Percentiles rank a stretch among this genome's conserved stretches.
Conservation (phyloP, 1,140 invertebrate genomes). For the Drosophila kohkoa region DNA sequence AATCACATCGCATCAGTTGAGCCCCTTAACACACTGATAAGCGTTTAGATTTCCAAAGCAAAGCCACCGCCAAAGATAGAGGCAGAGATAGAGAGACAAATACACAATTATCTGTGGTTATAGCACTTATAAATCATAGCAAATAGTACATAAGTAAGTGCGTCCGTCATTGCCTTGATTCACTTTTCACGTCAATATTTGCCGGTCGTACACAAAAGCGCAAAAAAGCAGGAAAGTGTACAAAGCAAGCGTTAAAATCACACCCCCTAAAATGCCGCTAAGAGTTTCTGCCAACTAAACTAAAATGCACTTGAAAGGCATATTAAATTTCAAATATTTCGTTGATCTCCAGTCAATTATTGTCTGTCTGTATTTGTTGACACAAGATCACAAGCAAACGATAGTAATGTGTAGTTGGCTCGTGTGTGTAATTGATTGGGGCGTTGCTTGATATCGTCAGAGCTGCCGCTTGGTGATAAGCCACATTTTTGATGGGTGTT, state of each 20-base stretch:
- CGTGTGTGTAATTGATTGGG: slow-evolving; percentile 33
- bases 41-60: slow-evolving; percentile 45
- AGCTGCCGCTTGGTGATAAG: slow-evolving; percentile 37
- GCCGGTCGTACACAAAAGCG: slow-evolving; percentile 19
- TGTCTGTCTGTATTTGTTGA: slow-evolving; percentile 40
- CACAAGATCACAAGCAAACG: slow-evolving; percentile 43
- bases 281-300: slow-evolving; percentile 42
- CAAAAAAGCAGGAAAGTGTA: slow-evolving; percentile 3
- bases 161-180: slow-evolving; percentile 59
- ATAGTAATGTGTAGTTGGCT: neutral
- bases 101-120: neutral
- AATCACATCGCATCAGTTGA: slow-evolving; percentile 3
- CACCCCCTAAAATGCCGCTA: slow-evolving; percentile 63
- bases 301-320: slow-evolving; percentile 34
- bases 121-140: slow-evolving; percentile 18
- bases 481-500: neutral
- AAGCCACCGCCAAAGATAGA: slow-evolving; percentile 24
- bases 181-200: slow-evolving; percentile 55
- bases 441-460: slow-evolving; percentile 28
- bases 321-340: slow-evolving; percentile 52
- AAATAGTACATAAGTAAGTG: slow-evolving; percentile 32
- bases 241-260: slow-evolving; percentile 60
- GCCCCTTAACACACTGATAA: slow-evolving; percentile 31
- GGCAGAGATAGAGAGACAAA: neutral
- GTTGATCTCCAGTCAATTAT: slow-evolving; percentile 57